These are phyloP conservation scores for Vanessa atalanta DNA, from an alignment of 1,140 invertebrate genomes.

Conservation along the genomic window DNA sequence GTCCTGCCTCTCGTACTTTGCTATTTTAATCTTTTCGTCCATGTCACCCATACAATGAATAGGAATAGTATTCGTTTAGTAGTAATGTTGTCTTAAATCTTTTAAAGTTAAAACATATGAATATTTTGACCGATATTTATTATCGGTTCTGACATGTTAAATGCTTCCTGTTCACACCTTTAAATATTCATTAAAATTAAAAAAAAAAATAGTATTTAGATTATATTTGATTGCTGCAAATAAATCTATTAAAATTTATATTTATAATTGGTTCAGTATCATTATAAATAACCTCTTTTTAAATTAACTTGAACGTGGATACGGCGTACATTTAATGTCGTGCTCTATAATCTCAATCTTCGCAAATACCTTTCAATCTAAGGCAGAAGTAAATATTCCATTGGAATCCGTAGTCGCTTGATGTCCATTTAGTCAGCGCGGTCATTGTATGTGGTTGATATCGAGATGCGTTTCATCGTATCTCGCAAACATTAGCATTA, in stretches of 20 bases:
- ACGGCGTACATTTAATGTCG: not conserved
- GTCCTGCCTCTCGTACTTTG: slow-evolving; percentile 1
- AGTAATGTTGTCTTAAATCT: slow-evolving; percentile 3
- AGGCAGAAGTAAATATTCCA: slow-evolving; percentile 55
- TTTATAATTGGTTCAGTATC: no score
- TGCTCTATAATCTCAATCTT: slow-evolving; percentile 30
- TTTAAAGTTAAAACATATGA: not conserved
- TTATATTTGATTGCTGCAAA: slow-evolving; percentile 1
- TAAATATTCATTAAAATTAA: no score
- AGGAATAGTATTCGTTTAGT: not conserved
- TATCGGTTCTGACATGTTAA: no score
- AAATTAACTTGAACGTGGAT: not conserved
- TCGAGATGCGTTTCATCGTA: slow-evolving; percentile 59
- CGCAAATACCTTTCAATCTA: slow-evolving; percentile 37
- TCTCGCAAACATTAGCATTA: slow-evolving; percentile 74
- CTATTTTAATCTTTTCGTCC: slow-evolving; percentile 4
- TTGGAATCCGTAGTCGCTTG: slow-evolving; percentile 52
- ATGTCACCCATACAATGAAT: slow-evolving; percentile 18
- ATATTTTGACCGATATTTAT: not conserved
- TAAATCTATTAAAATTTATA: no score
- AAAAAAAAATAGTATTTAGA: not conserved
- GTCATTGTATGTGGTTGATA: slow-evolving; percentile 72
- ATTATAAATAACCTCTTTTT: no score
- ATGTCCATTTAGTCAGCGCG: slow-evolving; percentile 62
- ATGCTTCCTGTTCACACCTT: no score